phyloP scores from a whole-genome alignment of 2,888 invertebrate species.

The Phania funesta region DNA sequence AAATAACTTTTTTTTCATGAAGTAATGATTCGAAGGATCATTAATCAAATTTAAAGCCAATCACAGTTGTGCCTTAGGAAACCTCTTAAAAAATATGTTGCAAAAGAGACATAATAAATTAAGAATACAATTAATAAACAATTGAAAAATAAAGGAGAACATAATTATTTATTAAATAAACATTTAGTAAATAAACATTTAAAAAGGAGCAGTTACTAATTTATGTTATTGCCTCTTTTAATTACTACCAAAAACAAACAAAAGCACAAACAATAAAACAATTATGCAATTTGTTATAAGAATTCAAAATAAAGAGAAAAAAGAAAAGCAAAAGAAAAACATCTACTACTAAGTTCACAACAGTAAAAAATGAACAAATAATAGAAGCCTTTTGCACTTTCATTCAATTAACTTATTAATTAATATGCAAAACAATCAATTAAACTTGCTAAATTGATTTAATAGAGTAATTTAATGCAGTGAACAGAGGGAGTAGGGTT shows the following conservation, averaged over 20 bases:
- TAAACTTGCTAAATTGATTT: constrained; percentile 31
- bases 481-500: background rate
- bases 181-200: constrained; percentile 5
- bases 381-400: constrained; percentile 77
- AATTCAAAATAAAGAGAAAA: background rate
- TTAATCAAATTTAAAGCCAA: constrained; percentile 11
- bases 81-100: constrained; percentile 32
- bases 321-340: constrained; percentile 73
- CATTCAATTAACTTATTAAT: constrained; percentile 57
- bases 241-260: constrained; percentile 11
- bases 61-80: constrained; percentile 8
- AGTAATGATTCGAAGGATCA: background rate
- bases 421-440: constrained; percentile 27
- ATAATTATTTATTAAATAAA: constrained; percentile 19
- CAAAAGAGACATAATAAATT: constrained; percentile 7
- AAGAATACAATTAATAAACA: constrained; percentile 22
- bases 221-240: background rate
- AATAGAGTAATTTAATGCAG: constrained; percentile 30
- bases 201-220: constrained; percentile 62
- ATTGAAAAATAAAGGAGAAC: constrained; percentile 33
- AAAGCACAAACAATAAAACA: constrained; percentile 20
- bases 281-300: constrained; percentile 13
- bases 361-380: constrained; percentile 69
- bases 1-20: too few relatives aligned
- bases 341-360: constrained; percentile 71